Conservation (phyloP, 2,113 vertebrate genomes). For the Azemiops feae region DNA sequence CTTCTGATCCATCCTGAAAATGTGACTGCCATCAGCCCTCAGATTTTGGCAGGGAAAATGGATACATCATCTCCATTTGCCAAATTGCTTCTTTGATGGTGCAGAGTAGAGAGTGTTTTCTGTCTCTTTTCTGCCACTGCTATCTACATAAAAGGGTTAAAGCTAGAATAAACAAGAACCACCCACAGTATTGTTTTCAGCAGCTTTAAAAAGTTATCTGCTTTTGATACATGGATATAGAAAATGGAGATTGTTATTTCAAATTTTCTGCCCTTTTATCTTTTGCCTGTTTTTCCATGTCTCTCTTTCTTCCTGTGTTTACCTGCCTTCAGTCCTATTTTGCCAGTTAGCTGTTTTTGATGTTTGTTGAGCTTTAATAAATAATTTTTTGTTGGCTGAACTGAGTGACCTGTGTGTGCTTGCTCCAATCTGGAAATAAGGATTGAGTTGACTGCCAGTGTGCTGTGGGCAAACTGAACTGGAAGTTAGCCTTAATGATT, state of each 20-base stretch:
- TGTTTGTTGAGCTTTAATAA: not conserved
- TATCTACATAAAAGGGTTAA: not conserved
- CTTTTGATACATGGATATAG: not conserved
- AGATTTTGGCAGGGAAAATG: not conserved
- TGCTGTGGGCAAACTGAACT: not conserved
- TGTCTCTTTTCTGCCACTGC: not conserved
- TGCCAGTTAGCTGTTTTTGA: not conserved
- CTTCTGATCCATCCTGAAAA: not conserved
- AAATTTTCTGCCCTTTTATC: not conserved
- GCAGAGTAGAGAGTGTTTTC: not conserved
- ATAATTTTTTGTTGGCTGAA: not conserved
- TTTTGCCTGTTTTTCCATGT: not conserved
- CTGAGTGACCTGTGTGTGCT: not conserved
- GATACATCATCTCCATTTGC: not conserved
- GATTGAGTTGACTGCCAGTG: not conserved
- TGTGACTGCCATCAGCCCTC: not conserved
- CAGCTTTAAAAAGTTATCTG: not conserved
- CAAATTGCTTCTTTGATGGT: not conserved
- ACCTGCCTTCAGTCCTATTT: not conserved
- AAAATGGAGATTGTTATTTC: not conserved
- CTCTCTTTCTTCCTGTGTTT: not conserved
- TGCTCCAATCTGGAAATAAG: not conserved
- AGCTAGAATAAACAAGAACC: not conserved
- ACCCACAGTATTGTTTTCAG: not conserved
- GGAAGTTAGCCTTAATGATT: not conserved